A percentile compares a stretch with the other conserved stretches of the same genome.
Evolutionary conservation across 53 echinoderm and acorn worm genomes (phyloP).

Genomic region (Crossaster papposus): DNA sequence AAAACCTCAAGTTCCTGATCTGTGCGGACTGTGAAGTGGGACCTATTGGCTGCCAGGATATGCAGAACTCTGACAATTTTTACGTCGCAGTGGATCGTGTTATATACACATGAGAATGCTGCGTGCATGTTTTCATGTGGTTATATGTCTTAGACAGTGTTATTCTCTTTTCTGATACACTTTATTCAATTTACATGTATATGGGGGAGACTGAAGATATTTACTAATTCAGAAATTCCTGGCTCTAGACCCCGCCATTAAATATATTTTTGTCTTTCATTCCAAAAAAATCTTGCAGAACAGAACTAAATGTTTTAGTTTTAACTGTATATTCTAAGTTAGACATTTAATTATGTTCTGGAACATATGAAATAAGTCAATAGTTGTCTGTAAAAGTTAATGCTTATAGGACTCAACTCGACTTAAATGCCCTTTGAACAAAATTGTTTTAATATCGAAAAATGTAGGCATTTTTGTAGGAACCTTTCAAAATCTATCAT

Average conservation of each 20-base stretch:
- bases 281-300: background rate
- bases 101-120: conserved; percentile 64
- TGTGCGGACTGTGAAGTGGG: conserved; percentile 99
- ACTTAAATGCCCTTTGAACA: too few species aligned
- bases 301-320: too few species aligned
- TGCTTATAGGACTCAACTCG: too few species aligned
- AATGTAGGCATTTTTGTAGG: too few species aligned
- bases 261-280: background rate
- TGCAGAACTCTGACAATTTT: conserved; percentile 64
- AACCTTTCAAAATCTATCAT: too few species aligned
- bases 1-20: conserved; percentile 81
- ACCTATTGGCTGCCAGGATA: conserved; percentile 87
- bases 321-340: too few species aligned
- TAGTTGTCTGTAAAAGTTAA: too few species aligned
- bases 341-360: too few species aligned
- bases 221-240: background rate
- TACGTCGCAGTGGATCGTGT: conserved; percentile 89
- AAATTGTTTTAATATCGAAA: too few species aligned
- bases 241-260: background rate
- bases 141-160: background rate
- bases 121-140: background rate
- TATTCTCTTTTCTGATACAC: background rate
- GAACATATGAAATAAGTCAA: too few species aligned
- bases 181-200: background rate
- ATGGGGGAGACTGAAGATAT: background rate